Percentiles rank a stretch among this genome's conserved stretches.
phyloP scores from a whole-genome alignment of 1,140 invertebrate genomes.

The Macrocentrus cingulum region DNA sequence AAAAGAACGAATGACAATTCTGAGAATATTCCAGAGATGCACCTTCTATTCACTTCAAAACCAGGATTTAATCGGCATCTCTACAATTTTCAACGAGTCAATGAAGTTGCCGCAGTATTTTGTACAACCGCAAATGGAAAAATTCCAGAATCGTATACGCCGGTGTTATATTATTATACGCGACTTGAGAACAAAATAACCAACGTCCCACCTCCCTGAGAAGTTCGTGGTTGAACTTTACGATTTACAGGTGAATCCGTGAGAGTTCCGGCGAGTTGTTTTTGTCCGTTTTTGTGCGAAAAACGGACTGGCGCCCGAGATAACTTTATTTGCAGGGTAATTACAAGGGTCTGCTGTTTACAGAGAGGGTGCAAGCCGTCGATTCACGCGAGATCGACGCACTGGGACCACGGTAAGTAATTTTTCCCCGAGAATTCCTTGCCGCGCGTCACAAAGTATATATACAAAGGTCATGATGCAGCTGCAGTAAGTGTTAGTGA shows the following conservation, averaged over 20 bases:
- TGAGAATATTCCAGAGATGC: no score
- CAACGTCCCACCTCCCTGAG: constrained; percentile 29
- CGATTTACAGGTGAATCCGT: background rate
- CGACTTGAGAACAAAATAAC: background rate
- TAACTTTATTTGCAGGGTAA: no score
- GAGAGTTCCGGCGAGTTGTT: background rate
- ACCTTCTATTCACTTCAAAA: background rate
- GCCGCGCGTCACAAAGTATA: constrained; percentile 42
- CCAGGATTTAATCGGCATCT: constrained; percentile 1
- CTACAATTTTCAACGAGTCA: no score
- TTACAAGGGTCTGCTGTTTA: no score
- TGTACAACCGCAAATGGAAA: background rate
- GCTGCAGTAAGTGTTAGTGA: constrained; percentile 32
- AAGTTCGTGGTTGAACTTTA: background rate
- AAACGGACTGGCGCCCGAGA: constrained; percentile 59
- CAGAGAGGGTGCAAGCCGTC: no score
- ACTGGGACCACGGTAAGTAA: constrained; percentile 36
- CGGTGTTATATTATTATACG: constrained; percentile 20
- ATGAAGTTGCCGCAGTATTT: constrained; percentile 9
- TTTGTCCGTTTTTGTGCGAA: constrained; percentile 54
- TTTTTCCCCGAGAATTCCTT: constrained; percentile 22
- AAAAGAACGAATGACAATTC: background rate
- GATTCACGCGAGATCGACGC: constrained; percentile 51
- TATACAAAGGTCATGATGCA: constrained; percentile 40
- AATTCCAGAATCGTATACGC: background rate